Base-by-base conservation (phyloP, 1,140 invertebrate species). In the Drosophila rhopaloa region DNA sequence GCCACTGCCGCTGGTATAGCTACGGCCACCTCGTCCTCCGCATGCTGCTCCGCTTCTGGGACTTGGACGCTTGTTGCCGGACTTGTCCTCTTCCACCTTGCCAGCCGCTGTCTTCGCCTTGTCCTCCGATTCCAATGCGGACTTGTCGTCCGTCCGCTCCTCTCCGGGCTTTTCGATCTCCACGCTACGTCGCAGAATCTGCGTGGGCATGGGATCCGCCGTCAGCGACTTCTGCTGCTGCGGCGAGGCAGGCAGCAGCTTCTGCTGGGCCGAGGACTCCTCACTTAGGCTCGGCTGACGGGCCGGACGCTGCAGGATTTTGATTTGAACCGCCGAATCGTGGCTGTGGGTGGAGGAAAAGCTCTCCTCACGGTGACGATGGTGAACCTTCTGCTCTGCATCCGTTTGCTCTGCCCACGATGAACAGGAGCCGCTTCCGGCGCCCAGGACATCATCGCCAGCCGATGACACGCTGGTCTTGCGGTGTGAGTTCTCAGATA, bases 391-490 rank as follows among this genome's bases (percentile, higher is more conserved):
- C 38, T 91, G 65, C 47, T 92, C 91, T 3, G 86, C 80, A 67
- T 91, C 91, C 6, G 90, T 91, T 65, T 92, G 91, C 55, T 92
- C 91, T 0, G 89, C 90, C 91, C 91, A 92, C 10, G 91, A 92
- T 2, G 79, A 85, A 0, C 65, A 74, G 2, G 76, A 50, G 16
- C 77, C 73, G n/a, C 48, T 14, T 3, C 58, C 46, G 14, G 60
- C 41, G 13, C 75, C 53, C 38, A 82, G 13, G 5, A 59, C 53
- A 9, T 76, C 79, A 29, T 92, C 89, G 53, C 91, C 91, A 10
- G 86, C 77, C 1, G 91, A 91, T 0, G 91, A 90, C 6, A 92
- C 88, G 70, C 91, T 91, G 6, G 91, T 92, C 62, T 92, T 92
- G 50, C 92, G 81, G 51, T 92, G 90, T 38, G 92, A 92, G 35